Base-by-base conservation (phyloP, 2,797 vertebrate species). In the Synaphobranchus kaupii region DNA sequence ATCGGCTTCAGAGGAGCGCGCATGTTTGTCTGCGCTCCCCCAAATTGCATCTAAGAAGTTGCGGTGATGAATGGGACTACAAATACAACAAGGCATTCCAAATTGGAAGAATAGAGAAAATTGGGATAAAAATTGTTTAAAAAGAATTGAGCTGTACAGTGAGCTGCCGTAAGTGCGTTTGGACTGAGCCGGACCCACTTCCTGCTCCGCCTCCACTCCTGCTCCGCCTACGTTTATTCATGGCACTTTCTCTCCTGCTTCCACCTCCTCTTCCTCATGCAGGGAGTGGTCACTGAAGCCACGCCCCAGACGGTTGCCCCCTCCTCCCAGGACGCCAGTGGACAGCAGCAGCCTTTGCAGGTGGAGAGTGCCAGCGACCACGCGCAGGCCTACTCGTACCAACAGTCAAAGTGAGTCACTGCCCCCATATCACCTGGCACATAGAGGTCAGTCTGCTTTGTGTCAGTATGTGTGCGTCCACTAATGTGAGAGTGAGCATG, bases 241-340 rank as follows among this genome's bases (percentile, higher is more conserved):
- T 25, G 3, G 17, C 22, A 76, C 15, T n/a, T 48, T 15, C 47
- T 48, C 22, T 17, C 8, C 8, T 48, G 47, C 50, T 31, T 83
- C 1, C 81, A 0, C 81, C 8, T 28, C 10, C 80, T 54, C 80
- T 20, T 25, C 80, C n/a, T 12, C 22, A 13, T 15, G 71, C 93
- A 99, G 98, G 97, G 97, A 93, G 97, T 98, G 94, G 98, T 98
- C 94, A 96, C 98, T 92, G 98, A 99, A 93, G 95, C 97, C 88
- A 97, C 98, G 94, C 96, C 97, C 88, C 98, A 98, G 96, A 97
- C 97, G 90, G 97, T 97, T 91, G 96, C 97, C 91, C 96, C 97
- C 93, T 97, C 98, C 91, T 97, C 97, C 89, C 98, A 99, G 96
- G 98, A 99, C 91, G 93, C 95, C 94, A 97, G 96, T 87, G 98